These are phyloP conservation scores for Alloplasta piceator DNA, from an alignment of 2,888 invertebrate species.

Conservation along the genomic window DNA sequence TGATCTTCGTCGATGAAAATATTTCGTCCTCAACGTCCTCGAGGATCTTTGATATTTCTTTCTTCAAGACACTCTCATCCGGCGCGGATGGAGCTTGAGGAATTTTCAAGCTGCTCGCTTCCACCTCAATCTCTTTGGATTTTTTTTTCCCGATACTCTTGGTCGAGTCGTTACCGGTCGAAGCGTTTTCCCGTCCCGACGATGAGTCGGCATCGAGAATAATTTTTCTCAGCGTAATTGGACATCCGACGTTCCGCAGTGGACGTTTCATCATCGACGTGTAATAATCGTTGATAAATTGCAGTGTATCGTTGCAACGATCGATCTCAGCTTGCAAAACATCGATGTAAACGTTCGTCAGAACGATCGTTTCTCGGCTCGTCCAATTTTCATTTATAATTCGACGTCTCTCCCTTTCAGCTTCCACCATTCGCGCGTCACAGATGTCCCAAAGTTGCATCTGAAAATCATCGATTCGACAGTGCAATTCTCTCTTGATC, in stretches of 20 bases:
- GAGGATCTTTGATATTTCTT: slow-evolving; percentile 62
- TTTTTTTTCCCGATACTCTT: slow-evolving; percentile 28
- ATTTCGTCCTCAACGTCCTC: slow-evolving; percentile 21
- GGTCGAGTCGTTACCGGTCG: background rate
- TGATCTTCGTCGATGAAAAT: slow-evolving; percentile 16
- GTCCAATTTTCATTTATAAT: slow-evolving; percentile 86
- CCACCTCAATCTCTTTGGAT: slow-evolving; percentile 11
- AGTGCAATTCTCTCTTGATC: slow-evolving; percentile 87
- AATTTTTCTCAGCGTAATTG: slow-evolving; percentile 53
- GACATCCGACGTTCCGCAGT: slow-evolving; percentile 44
- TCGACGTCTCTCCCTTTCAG: slow-evolving; percentile 84
- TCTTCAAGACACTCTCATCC: slow-evolving; percentile 53
- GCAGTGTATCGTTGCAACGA: slow-evolving; percentile 83
- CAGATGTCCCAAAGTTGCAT: slow-evolving; percentile 85
- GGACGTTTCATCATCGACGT: slow-evolving; percentile 74
- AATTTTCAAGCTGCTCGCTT: slow-evolving; percentile 32
- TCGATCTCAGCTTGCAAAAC: slow-evolving; percentile 87
- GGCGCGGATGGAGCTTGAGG: slow-evolving; percentile 26
- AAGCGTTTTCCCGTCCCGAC: slow-evolving; percentile 20
- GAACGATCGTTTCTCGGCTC: slow-evolving; percentile 84
- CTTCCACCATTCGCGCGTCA: slow-evolving; percentile 85
- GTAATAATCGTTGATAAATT: slow-evolving; percentile 84
- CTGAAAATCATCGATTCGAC: slow-evolving; percentile 84
- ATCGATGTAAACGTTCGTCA: slow-evolving; percentile 85
- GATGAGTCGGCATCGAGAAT: slow-evolving; percentile 10